These are phyloP conservation scores for Chaenocephalus aceratus DNA, from an alignment of 2,113 vertebrate species.

Conservation along the genomic window DNA sequence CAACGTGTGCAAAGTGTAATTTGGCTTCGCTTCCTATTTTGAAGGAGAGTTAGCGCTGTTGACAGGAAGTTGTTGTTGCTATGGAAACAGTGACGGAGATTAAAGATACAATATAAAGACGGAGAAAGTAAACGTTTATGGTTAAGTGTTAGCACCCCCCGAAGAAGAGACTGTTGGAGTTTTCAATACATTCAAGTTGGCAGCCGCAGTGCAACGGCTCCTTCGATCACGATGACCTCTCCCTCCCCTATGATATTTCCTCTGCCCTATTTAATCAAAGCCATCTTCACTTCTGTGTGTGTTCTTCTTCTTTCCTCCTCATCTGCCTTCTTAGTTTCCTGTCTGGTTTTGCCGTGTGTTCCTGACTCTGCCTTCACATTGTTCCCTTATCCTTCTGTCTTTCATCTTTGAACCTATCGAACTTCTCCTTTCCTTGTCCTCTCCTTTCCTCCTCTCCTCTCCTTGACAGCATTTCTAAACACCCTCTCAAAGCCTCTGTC, in stretches of 20 bases:
- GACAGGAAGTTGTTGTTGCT: too few species aligned
- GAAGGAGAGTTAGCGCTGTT: too few species aligned
- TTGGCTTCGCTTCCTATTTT: too few species aligned
- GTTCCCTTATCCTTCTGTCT: neutral
- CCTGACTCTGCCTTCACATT: neutral
- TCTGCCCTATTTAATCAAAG: neutral
- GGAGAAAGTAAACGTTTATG: too few species aligned
- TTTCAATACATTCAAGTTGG: too few species aligned
- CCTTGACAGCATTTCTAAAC: conserved; percentile 64
- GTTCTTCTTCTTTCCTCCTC: neutral
- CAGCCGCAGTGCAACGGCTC: too few species aligned
- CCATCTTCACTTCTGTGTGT: neutral
- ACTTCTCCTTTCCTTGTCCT: conserved; percentile 14
- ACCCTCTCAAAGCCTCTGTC: conserved; percentile 61
- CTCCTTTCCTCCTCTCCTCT: conserved; percentile 36
- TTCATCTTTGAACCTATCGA: neutral
- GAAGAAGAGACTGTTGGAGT: too few species aligned
- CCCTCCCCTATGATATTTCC: neutral
- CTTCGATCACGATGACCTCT: neutral
- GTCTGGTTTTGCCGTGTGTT: neutral
- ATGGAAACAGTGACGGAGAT: too few species aligned
- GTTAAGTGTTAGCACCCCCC: too few species aligned
- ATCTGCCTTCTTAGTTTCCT: neutral
- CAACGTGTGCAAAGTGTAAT: too few species aligned
- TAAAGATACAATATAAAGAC: too few species aligned